phyloP scores from a whole-genome alignment of 2,888 invertebrate genomes.

The Mechanitis mazaeus region DNA sequence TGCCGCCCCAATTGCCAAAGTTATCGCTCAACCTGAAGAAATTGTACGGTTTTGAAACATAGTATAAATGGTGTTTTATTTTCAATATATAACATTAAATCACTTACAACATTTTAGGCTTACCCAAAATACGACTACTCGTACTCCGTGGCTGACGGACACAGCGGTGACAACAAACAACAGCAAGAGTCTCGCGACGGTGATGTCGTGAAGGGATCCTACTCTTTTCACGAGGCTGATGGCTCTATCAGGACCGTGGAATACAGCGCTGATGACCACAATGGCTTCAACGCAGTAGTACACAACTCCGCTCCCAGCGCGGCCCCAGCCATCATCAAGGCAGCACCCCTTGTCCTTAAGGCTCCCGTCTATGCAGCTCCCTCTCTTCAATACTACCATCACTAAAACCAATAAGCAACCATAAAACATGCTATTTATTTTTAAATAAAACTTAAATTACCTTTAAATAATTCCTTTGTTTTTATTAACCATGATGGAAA shows the following conservation, averaged over 20 bases:
- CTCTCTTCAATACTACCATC: conserved; percentile 49
- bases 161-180: conserved; percentile 72
- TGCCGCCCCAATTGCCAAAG: conserved; percentile 33
- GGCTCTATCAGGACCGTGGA: conserved; percentile 70
- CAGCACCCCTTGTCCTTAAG: conserved; percentile 42
- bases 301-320: conserved; percentile 53
- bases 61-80: no score
- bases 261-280: conserved; percentile 71
- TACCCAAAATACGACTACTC: conserved; percentile 50
- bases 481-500: no score
- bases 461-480: no score
- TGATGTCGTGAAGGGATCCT: conserved; percentile 68
- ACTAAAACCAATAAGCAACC: background rate
- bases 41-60: conserved; percentile 26
- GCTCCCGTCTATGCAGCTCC: conserved; percentile 37
- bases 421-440: background rate
- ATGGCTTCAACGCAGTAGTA: conserved; percentile 59
- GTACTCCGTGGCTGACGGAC: conserved; percentile 70
- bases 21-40: conserved; percentile 39
- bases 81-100: no score
- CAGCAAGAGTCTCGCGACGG: conserved; percentile 70
- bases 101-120: background rate
- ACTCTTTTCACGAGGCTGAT: conserved; percentile 69
- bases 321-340: conserved; percentile 50
- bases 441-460: no score